Evolutionary conservation across 2,888 invertebrate genomes (phyloP).

Genomic region (Petrolisthes cinctipes): DNA sequence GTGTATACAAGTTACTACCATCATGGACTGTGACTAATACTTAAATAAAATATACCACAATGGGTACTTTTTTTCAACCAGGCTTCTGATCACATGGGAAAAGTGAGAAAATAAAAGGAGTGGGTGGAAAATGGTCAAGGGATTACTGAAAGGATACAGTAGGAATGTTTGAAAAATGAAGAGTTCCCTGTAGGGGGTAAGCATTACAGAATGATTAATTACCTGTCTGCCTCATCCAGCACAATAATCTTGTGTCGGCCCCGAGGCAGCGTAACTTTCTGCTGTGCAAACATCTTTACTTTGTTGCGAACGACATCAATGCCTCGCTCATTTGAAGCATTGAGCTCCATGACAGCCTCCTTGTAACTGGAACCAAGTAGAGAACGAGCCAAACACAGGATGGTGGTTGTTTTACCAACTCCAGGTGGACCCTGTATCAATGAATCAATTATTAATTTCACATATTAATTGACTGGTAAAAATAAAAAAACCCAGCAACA

Average conservation of each 20-base stretch:
- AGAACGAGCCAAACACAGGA: constrained; percentile 91
- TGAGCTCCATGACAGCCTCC: constrained; percentile 96
- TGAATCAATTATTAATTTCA: not conserved
- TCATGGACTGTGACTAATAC: too few species aligned
- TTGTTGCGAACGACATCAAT: constrained; percentile 98
- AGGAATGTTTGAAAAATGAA: too few species aligned
- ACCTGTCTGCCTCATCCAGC: constrained; percentile 95
- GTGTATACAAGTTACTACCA: too few species aligned
- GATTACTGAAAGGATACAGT: too few species aligned
- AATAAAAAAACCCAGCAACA: constrained; percentile 22
- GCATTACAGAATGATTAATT: constrained; percentile 41
- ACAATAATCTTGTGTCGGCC: constrained; percentile 97
- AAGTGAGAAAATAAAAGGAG: too few species aligned
- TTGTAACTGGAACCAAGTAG: constrained; percentile 86
- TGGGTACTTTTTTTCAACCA: too few species aligned
- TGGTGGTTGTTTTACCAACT: constrained; percentile 97
- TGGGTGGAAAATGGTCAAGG: too few species aligned
- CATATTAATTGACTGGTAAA: constrained; percentile 48
- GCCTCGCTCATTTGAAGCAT: constrained; percentile 98
- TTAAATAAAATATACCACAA: too few species aligned
- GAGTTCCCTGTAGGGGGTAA: too few species aligned
- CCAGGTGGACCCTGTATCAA: constrained; percentile 88
- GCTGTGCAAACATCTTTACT: constrained; percentile 99
- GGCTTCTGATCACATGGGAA: too few species aligned
- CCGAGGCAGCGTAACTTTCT: constrained; percentile 91